A percentile compares a stretch with the other conserved stretches of the same genome.
Evolutionary conservation across 2,888 invertebrate genomes (phyloP).

Genomic region (Dermolepida albohirtum): DNA sequence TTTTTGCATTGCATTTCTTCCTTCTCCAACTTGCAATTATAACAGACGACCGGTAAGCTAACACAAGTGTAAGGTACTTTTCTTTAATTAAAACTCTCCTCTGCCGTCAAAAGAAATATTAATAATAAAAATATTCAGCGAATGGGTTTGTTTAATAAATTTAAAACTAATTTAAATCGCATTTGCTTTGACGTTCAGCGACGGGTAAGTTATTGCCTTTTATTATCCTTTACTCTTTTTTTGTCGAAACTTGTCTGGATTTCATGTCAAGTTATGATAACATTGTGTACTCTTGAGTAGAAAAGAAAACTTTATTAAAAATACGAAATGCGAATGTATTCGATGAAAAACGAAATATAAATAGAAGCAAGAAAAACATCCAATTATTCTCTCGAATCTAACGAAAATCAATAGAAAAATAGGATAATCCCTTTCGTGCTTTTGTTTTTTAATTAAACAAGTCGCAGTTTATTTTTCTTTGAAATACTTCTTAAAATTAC

Average conservation of each 20-base stretch:
- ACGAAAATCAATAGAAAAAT: neutral
- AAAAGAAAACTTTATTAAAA: slow-evolving; percentile 38
- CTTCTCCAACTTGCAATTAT: slow-evolving; percentile 24
- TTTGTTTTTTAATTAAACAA: slow-evolving; percentile 1
- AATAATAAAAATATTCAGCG: slow-evolving; percentile 49
- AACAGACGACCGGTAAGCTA: slow-evolving; percentile 11
- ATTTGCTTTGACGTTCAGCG: slow-evolving; percentile 55
- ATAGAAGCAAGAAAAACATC: slow-evolving; percentile 12
- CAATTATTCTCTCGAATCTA: slow-evolving; percentile 7
- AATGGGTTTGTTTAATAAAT: slow-evolving; percentile 54
- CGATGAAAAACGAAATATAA: slow-evolving; percentile 8
- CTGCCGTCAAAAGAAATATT: slow-evolving; percentile 37
- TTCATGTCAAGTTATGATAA: slow-evolving; percentile 39
- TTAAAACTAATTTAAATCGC: slow-evolving; percentile 56
- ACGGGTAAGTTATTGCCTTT: slow-evolving; percentile 53
- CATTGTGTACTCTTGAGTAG: slow-evolving; percentile 34
- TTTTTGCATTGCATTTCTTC: neutral
- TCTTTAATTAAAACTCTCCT: slow-evolving; percentile 39
- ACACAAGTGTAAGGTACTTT: slow-evolving; percentile 31
- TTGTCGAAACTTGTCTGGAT: slow-evolving; percentile 38
- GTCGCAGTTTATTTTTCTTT: no score
- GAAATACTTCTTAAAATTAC: no score
- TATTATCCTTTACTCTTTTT: slow-evolving; percentile 51
- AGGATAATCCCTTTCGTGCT: neutral
- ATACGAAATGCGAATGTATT: slow-evolving; percentile 17